Percentiles rank a stretch among this genome's conserved stretches.
Conservation (phyloP, 2,113 vertebrate species). For the Laticauda colubrina region DNA sequence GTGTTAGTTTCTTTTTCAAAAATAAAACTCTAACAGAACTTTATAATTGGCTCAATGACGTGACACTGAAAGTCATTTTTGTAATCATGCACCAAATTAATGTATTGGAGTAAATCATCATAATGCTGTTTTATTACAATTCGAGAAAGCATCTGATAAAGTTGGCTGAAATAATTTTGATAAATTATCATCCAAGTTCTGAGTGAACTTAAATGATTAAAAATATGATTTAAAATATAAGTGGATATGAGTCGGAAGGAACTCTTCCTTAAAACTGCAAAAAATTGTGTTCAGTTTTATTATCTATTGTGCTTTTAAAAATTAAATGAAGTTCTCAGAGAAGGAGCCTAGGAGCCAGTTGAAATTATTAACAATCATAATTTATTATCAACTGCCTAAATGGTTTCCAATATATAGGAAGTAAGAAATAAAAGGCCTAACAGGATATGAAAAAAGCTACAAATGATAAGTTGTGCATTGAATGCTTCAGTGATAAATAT, state of each 20-base stretch:
- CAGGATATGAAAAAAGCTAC: neutral
- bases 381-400: neutral
- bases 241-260: neutral
- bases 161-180: neutral
- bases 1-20: neutral
- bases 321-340: neutral
- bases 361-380: neutral
- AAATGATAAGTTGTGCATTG: neutral
- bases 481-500: neutral
- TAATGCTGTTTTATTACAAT: neutral
- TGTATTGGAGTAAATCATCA: neutral
- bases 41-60: neutral
- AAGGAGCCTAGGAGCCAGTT: neutral
- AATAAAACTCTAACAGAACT: neutral
- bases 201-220: neutral
- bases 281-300: neutral
- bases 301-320: neutral
- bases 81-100: neutral
- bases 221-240: conserved; percentile 1
- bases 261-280: neutral
- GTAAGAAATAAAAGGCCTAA: neutral
- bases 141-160: neutral
- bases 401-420: neutral
- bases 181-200: neutral
- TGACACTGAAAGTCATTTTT: neutral